phyloP scores from a whole-genome alignment of 64 coral and sea anemone genomes.

The Catalaphyllia jardinei region DNA sequence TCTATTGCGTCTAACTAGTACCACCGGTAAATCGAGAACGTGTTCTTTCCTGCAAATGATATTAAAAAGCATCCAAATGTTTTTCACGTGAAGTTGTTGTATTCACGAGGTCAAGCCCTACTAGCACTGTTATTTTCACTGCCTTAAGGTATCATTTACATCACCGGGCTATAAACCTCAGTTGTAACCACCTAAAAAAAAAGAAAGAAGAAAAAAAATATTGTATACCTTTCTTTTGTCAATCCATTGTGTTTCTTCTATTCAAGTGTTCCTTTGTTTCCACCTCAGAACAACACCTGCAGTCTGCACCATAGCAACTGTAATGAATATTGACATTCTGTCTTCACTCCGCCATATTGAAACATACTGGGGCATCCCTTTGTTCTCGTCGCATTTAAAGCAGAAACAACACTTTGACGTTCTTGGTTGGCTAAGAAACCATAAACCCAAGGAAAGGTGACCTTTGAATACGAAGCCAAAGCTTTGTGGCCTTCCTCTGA shows the following conservation, averaged over 20 bases:
- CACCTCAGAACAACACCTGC: conserved; percentile 73
- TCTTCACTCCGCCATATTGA: conserved; percentile 90
- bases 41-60: no score
- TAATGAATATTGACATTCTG: conserved; percentile 97
- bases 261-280: conserved; percentile 58
- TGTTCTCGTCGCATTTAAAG: conserved; percentile 5
- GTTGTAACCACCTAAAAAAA: neutral
- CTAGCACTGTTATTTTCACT: no score
- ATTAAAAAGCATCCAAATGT: no score
- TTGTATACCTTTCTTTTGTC: neutral
- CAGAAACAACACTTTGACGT: neutral
- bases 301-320: conserved; percentile 83
- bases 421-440: neutral
- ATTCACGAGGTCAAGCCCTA: no score
- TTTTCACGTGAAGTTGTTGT: no score
- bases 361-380: conserved; percentile 42
- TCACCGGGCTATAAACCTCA: no score
- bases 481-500: conserved; percentile 34
- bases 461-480: neutral
- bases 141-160: no score
- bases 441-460: neutral
- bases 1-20: no score
- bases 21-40: no score
- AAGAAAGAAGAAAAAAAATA: neutral
- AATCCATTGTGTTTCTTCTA: neutral